Percentiles rank a stretch among this genome's conserved stretches.
Conservation (phyloP, 2,797 vertebrate genomes). For the Dryobates pubescens region DNA sequence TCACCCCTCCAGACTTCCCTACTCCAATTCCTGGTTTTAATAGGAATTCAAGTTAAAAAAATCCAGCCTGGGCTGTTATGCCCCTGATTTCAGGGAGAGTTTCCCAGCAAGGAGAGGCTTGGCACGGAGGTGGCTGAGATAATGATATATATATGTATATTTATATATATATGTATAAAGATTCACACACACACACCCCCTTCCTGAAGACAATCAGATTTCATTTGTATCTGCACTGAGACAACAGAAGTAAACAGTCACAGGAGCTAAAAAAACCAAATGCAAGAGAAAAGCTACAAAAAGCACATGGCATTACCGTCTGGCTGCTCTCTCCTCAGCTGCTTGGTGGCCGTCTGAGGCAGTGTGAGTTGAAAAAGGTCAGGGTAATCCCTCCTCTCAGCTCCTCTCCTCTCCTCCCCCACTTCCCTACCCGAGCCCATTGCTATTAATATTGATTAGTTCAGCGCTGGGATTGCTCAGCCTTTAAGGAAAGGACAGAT, state of each 20-base stretch:
- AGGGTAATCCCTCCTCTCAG: conserved; percentile 69
- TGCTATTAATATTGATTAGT: conserved; percentile 75
- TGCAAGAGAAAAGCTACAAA: conserved; percentile 26
- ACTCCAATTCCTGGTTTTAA: not conserved
- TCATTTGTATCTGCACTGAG: conserved; percentile 31
- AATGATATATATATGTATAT: not conserved
- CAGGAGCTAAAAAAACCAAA: not conserved
- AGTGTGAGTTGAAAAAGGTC: conserved; percentile 69
- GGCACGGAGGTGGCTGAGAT: conserved; percentile 21
- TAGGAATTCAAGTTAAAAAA: conserved; percentile 20
- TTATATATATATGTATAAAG: not conserved
- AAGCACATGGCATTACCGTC: conserved; percentile 71
- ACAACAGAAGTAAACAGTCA: conserved; percentile 55
- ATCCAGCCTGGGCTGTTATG: not conserved
- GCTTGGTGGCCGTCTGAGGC: conserved; percentile 69
- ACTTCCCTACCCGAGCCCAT: conserved; percentile 54
- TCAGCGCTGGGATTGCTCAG: conserved; percentile 56
- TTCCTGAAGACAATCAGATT: conserved; percentile 41
- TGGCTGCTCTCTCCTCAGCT: conserved; percentile 72
- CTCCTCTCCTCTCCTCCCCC: conserved; percentile 63
- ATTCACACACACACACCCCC: not conserved
- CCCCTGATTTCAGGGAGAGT: not conserved
- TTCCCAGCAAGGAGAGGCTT: conserved; percentile 11
- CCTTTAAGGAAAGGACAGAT: conserved; percentile 39
- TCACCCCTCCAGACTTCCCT: conserved; percentile 46